phyloP scores from a whole-genome alignment of 1,140 invertebrate species.

The Augochlora pura region DNA sequence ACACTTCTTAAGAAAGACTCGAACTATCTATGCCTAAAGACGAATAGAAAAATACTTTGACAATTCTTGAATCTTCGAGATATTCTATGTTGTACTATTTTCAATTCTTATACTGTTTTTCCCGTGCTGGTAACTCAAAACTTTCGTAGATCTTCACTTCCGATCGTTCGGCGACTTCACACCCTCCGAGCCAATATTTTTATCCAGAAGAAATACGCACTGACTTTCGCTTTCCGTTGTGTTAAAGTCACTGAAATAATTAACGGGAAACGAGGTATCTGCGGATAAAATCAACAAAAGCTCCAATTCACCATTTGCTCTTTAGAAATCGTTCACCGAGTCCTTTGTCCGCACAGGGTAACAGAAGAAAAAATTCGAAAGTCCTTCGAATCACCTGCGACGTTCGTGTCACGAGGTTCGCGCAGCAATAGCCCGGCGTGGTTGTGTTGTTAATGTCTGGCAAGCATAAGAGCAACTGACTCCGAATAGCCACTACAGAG shows the following conservation, averaged over 20 bases:
- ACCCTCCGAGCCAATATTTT: not conserved
- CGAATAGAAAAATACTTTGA: not conserved
- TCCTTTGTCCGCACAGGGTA: not conserved
- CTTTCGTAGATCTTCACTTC: not conserved
- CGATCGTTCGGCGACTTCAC: not conserved
- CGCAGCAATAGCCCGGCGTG: slow-evolving; percentile 48
- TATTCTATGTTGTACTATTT: not conserved
- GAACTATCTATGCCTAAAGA: not conserved
- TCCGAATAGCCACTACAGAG: slow-evolving; percentile 72
- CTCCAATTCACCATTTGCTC: not conserved
- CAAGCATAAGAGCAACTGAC: slow-evolving; percentile 79
- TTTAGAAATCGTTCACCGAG: not conserved
- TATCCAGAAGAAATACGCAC: not conserved
- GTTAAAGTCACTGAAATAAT: not conserved
- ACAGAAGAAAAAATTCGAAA: not conserved
- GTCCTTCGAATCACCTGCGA: slow-evolving; percentile 23
- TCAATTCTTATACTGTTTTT: not conserved
- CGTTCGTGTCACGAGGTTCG: slow-evolving; percentile 48
- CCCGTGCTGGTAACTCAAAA: not conserved
- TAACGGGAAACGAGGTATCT: not conserved
- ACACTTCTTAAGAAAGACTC: not conserved
- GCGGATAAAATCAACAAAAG: not conserved
- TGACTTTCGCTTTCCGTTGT: not conserved
- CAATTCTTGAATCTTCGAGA: not conserved
- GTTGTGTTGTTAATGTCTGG: slow-evolving; percentile 69